These are phyloP conservation scores for Mystacides longicornis DNA, from an alignment of 2,888 invertebrate genomes.

Conservation along the genomic window DNA sequence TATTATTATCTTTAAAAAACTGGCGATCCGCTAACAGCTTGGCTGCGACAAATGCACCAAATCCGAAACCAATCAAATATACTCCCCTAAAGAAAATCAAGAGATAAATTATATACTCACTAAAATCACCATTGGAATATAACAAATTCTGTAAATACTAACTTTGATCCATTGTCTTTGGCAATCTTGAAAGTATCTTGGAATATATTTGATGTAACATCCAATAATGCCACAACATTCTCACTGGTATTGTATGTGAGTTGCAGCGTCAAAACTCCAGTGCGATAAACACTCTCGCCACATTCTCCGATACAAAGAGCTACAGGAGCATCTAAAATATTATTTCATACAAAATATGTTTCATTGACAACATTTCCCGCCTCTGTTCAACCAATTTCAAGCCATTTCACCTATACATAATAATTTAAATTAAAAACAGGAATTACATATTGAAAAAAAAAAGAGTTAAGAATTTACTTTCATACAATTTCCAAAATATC, in stretches of 20 bases:
- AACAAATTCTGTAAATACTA: background rate
- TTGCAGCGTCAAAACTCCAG: slow-evolving; percentile 7
- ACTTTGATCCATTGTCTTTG: slow-evolving; percentile 8
- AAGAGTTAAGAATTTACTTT: no score
- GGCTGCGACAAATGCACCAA: slow-evolving; percentile 55
- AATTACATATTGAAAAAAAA: no score
- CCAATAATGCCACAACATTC: background rate
- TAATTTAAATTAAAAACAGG: no score
- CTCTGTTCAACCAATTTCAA: no score
- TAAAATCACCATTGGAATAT: background rate
- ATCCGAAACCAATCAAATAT: slow-evolving; percentile 56
- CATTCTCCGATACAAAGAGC: slow-evolving; percentile 14
- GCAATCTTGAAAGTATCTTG: slow-evolving; percentile 6
- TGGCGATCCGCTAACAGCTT: slow-evolving; percentile 38
- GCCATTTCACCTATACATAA: no score
- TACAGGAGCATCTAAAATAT: slow-evolving; percentile 17
- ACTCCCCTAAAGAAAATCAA: slow-evolving; percentile 38
- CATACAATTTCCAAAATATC: no score
- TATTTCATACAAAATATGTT: no score
- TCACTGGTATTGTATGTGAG: background rate
- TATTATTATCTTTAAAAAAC: slow-evolving; percentile 14
- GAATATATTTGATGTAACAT: background rate
- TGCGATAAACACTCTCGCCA: background rate
- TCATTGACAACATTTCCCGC: no score
- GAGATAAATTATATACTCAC: background rate